Evolutionary conservation across 2,888 invertebrate species (phyloP).

Genomic region (Philaethria dido): DNA sequence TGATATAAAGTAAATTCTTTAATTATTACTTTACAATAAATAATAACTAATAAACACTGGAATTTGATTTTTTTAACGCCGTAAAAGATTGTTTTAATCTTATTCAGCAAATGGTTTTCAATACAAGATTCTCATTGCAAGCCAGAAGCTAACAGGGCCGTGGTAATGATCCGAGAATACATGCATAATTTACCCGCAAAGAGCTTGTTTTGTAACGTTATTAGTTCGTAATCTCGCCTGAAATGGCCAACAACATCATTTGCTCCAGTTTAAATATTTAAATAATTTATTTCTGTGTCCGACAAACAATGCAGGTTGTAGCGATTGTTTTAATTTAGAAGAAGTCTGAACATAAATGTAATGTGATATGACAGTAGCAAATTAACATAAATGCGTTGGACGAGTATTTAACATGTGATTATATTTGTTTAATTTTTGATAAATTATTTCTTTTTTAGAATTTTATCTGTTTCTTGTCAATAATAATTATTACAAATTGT

Average conservation of each 20-base stretch:
- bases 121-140: conserved; percentile 68
- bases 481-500: too few species aligned
- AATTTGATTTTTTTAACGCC: background rate
- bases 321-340: conserved; percentile 50
- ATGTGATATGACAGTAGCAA: background rate
- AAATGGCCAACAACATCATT: conserved; percentile 79
- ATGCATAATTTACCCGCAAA: conserved; percentile 82
- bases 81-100: conserved; percentile 10
- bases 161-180: conserved; percentile 82
- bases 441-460: too few species aligned
- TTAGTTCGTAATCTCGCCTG: conserved; percentile 82
- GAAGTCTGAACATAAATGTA: conserved; percentile 47
- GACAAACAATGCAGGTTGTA: conserved; percentile 53
- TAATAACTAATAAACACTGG: background rate
- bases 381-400: too few species aligned
- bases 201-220: conserved; percentile 82
- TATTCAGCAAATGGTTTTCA: conserved; percentile 27
- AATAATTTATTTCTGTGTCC: conserved; percentile 74
- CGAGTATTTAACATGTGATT: too few species aligned
- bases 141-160: conserved; percentile 60
- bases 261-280: conserved; percentile 75
- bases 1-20: conserved; percentile 47
- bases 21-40: background rate
- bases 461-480: too few species aligned
- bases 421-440: too few species aligned